Evolutionary conservation across 1,140 invertebrate species (phyloP), one percentile per base, ranked within the genome.

Genomic region (Brachystomella parvula): DNA sequence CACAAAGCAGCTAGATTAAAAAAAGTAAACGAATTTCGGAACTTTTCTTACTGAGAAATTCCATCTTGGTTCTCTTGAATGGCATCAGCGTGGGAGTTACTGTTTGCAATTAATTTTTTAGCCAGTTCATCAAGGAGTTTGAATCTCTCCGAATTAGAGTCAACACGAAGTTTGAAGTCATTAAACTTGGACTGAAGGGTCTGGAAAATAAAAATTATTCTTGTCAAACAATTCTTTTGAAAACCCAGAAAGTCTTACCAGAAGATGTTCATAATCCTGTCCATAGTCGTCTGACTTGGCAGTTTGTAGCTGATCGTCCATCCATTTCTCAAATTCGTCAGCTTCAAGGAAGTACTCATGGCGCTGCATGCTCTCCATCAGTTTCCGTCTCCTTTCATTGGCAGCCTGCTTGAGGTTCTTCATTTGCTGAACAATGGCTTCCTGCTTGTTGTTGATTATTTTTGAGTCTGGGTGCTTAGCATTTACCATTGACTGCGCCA

Each of bases 271-370:
- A 76, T 94, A 97, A 81, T 98, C 95, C 76, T 93, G 90, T 3
- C 95, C 95, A 78, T 94, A 98, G 77, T 99, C 96, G 76, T 98
- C 94, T 35, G 89, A 92, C 2, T 86, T 86, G 6, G 94, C 94
- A 0, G 87, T 86, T 71, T 89, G 87, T 77, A 93, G 86, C 77
- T 98, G 92, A 76, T 97, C 93, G 68, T 87, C 86, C 33, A 98
- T 96, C 94, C 94, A 98, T 71, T 87, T 85, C 75, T 96, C 92
- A 62, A 98, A 82, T 75, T 98, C 63, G 24, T 69, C 66, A 1
- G 74, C 71, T 78, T 98, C 96, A 0, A 88, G 80, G 75, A 96
- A 86, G 77, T 96, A 99, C 75, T 96, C 93, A 76, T 96, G 94
- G 66, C 92, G 75, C 76, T 90, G 90, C 75, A 96, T 86, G 35